phyloP scores from a whole-genome alignment of 2,797 vertebrate genomes.

The Brachyrhaphis roseni region DNA sequence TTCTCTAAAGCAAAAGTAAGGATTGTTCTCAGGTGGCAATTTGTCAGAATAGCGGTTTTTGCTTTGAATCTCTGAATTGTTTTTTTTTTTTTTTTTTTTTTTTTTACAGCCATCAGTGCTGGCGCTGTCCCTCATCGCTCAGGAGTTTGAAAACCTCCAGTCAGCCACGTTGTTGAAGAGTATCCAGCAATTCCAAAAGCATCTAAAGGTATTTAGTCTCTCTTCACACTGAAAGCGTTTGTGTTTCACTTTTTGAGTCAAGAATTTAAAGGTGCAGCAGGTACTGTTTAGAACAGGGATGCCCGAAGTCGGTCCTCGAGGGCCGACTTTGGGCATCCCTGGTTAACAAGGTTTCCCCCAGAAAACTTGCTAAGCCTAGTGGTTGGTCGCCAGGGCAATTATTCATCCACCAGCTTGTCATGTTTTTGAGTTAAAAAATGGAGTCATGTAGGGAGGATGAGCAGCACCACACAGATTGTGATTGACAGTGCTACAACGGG shows the following conservation, averaged over 20 bases:
- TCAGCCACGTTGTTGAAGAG: slow-evolving; percentile 88
- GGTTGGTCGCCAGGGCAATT: no score
- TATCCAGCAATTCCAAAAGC: slow-evolving; percentile 88
- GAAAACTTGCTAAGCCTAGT: no score
- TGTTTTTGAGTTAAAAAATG: no score
- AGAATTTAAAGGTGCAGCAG: background rate
- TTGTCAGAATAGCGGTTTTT: slow-evolving; percentile 37
- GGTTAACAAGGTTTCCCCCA: no score
- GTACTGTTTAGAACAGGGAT: no score
- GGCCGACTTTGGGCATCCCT: no score
- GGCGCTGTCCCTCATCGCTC: slow-evolving; percentile 93
- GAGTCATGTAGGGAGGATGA: no score
- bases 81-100: background rate
- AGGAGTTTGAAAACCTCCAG: slow-evolving; percentile 89
- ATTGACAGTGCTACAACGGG: no score
- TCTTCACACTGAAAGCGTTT: background rate
- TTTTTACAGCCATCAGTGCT: slow-evolving; percentile 90
- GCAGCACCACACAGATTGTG: no score
- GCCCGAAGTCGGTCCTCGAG: no score
- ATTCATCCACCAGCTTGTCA: no score
- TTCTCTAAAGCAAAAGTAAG: slow-evolving; percentile 99
- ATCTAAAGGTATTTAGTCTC: slow-evolving; percentile 85
- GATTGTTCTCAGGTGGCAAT: slow-evolving; percentile 40
- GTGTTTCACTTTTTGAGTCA: background rate
- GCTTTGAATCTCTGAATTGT: background rate